phyloP scores from a whole-genome alignment of 2,888 invertebrate species.

The Oscheius sp. region DNA sequence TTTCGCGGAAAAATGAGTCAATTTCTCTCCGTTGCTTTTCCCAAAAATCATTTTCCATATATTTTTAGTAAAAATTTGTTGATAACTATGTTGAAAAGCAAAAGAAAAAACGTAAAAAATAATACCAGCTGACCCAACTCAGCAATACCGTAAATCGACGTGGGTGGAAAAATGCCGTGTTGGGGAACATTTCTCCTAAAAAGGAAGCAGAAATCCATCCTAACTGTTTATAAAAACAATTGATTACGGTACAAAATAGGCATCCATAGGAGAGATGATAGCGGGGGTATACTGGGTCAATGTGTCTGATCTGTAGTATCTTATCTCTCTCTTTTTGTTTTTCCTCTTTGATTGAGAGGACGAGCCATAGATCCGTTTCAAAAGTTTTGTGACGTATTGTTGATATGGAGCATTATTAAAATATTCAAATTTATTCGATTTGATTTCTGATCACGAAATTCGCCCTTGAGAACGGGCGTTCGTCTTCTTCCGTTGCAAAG shows the following conservation, averaged over 20 bases:
- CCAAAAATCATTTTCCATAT: no score
- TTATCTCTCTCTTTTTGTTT: no score
- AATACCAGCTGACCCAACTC: conserved; percentile 20
- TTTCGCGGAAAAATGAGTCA: neutral
- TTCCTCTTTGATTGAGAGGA: neutral
- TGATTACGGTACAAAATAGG: neutral
- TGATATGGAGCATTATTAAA: neutral
- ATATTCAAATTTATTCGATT: neutral
- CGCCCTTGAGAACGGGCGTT: neutral
- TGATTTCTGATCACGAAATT: conserved; percentile 1
- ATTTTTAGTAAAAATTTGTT: no score
- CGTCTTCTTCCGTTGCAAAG: neutral
- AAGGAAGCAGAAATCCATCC: conserved; percentile 1
- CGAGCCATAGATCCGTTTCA: neutral
- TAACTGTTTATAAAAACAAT: neutral
- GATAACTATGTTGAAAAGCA: neutral
- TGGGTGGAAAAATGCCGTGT: neutral
- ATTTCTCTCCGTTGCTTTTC: no score
- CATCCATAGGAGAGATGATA: no score
- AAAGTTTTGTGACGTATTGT: no score
- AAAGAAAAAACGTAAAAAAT: neutral
- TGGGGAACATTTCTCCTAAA: neutral
- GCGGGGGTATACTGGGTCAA: no score
- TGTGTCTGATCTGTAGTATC: no score
- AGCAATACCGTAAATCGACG: conserved; percentile 9